Conservation (phyloP, 2,113 vertebrate species). For the Lonchura striata region DNA sequence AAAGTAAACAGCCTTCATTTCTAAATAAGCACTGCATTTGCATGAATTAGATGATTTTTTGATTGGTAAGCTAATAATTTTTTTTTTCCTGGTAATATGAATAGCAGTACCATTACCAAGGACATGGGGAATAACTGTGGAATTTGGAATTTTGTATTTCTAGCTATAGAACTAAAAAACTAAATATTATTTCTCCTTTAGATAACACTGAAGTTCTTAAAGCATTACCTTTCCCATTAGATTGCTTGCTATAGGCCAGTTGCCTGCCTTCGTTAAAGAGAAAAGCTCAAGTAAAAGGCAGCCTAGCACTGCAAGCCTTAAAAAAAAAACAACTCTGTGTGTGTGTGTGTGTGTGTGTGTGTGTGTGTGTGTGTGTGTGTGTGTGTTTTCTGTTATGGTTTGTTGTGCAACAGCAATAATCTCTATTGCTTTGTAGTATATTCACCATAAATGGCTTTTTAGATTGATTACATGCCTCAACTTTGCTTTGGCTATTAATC, state of each 20-base stretch:
- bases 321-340: not conserved
- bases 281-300: not conserved
- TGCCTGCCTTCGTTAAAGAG: not conserved
- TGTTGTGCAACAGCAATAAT: conserved; percentile 63
- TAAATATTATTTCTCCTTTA: not conserved
- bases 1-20: not conserved
- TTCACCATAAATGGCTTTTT: conserved; percentile 56
- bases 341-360: not conserved
- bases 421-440: conserved; percentile 57
- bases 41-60: not conserved
- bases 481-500: conserved; percentile 69
- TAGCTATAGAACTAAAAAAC: not conserved
- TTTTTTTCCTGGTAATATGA: not conserved
- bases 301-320: not conserved
- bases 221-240: not conserved
- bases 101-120: not conserved
- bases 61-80: not conserved
- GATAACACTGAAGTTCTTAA: not conserved
- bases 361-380: not conserved
- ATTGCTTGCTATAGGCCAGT: not conserved
- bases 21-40: not conserved
- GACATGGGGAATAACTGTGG: not conserved
- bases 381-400: conserved; percentile 13
- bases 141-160: not conserved
- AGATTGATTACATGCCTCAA: conserved; percentile 68